Evolutionary conservation across 2,888 invertebrate species (phyloP).

Genomic region (Amphipoea oculea): DNA sequence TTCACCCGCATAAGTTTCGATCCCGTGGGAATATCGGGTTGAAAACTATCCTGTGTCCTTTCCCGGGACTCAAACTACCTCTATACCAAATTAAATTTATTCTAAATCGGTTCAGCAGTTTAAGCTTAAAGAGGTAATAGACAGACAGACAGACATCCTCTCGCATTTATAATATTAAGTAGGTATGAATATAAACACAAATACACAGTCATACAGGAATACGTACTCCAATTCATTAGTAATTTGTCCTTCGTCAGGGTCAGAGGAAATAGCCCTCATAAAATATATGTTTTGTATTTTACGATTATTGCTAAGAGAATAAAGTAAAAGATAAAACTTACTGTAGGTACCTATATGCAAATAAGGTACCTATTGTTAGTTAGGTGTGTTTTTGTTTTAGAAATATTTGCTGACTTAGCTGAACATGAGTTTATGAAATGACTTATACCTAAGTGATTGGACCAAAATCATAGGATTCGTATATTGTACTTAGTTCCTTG

Average conservation of each 20-base stretch:
- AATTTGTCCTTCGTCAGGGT: slow-evolving; percentile 18
- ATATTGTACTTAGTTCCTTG: too few species aligned
- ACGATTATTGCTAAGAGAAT: slow-evolving; percentile 28
- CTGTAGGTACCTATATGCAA: not conserved
- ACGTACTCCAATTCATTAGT: slow-evolving; percentile 5
- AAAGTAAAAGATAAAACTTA: slow-evolving; percentile 23
- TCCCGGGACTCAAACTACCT: too few species aligned
- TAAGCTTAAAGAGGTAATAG: too few species aligned
- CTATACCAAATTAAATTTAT: too few species aligned
- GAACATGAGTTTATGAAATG: not conserved
- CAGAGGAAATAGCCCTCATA: slow-evolving; percentile 13
- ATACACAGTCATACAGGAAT: not conserved
- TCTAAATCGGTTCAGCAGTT: too few species aligned
- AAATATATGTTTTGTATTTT: slow-evolving; percentile 37
- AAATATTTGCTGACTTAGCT: not conserved
- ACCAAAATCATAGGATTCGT: too few species aligned
- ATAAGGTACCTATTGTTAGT: not conserved
- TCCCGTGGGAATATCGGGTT: too few species aligned
- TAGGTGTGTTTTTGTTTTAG: not conserved
- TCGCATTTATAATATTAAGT: too few species aligned
- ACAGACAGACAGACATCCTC: too few species aligned
- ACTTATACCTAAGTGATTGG: not conserved
- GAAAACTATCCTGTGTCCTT: too few species aligned
- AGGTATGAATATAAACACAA: not conserved
- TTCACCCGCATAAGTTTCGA: too few species aligned